phyloP scores from a whole-genome alignment of 2,797 vertebrate species.

The Stomatorhinus walkeri region DNA sequence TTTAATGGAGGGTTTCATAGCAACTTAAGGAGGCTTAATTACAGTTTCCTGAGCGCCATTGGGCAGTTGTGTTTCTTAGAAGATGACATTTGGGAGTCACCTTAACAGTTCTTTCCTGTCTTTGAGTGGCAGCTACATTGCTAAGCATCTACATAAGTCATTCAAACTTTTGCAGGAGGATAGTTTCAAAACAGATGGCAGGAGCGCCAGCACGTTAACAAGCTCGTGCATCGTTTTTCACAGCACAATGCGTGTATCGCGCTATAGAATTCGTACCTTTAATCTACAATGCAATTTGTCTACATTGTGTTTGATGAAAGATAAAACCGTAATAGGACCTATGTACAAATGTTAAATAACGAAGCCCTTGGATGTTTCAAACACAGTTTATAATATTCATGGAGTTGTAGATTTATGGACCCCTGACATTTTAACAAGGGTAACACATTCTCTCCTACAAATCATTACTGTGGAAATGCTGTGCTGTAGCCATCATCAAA shows the following conservation, averaged over 20 bases:
- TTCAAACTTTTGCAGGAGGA: neutral
- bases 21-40: constrained; percentile 46
- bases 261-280: neutral
- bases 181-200: neutral
- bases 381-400: neutral
- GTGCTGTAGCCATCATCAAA: neutral
- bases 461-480: neutral
- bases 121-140: constrained; percentile 3
- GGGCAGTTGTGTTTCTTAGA: constrained; percentile 41
- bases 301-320: neutral
- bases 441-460: neutral
- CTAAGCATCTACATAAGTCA: constrained; percentile 4
- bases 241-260: neutral
- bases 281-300: neutral
- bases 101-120: constrained; percentile 33
- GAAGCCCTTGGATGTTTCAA: neutral
- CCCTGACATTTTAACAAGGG: neutral
- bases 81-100: constrained; percentile 49
- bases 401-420: neutral
- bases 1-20: constrained; percentile 25
- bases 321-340: neutral
- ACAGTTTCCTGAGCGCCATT: constrained; percentile 37
- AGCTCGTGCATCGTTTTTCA: neutral
- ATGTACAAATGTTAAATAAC: neutral
- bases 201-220: neutral